phyloP scores from a whole-genome alignment of 2,888 invertebrate species.

The Laspeyria flexula region DNA sequence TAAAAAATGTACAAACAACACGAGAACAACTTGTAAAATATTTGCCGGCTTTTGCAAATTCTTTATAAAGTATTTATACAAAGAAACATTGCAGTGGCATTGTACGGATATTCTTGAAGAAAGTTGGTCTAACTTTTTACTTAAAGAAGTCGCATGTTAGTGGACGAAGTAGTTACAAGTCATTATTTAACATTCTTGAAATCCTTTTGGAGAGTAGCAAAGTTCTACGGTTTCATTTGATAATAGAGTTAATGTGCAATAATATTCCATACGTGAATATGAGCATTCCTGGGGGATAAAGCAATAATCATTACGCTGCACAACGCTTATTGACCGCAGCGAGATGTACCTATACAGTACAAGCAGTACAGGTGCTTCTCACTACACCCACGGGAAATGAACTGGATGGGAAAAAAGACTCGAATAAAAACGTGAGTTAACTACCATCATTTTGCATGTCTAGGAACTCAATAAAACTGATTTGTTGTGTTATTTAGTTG shows the following conservation, averaged over 20 bases:
- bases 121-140: constrained; percentile 25
- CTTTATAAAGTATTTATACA: constrained; percentile 12
- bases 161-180: no score
- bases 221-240: constrained; percentile 1
- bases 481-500: background rate
- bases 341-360: no score
- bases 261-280: no score
- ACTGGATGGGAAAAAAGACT: background rate
- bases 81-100: constrained; percentile 15
- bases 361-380: background rate
- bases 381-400: constrained; percentile 6
- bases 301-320: background rate
- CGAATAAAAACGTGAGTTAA: constrained; percentile 2
- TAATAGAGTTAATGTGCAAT: no score
- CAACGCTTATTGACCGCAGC: constrained; percentile 5
- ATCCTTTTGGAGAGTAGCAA: no score
- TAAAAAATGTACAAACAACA: constrained; percentile 19
- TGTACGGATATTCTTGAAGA: constrained; percentile 13
- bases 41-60: constrained; percentile 6
- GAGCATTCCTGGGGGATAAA: background rate
- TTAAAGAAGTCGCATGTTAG: no score
- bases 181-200: no score
- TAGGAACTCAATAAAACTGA: background rate
- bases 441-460: background rate
- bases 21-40: constrained; percentile 13